Evolutionary conservation across 2,113 vertebrate species (phyloP), one percentile per base, ranked within the genome.

Genomic region (Panthera tigris): DNA sequence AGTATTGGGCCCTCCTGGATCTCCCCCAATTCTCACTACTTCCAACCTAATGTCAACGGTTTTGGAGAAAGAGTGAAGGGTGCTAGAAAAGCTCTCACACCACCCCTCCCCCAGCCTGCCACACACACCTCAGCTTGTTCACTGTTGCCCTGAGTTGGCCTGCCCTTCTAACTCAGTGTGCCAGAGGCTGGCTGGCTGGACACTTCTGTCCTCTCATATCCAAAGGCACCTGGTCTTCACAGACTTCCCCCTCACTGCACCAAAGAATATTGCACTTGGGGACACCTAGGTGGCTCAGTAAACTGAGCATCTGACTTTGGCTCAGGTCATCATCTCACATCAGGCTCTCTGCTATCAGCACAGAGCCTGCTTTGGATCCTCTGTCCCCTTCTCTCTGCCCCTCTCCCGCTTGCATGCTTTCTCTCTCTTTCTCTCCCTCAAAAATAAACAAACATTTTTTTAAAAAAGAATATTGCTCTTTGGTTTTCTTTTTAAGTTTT

Each of bases 251-350:
- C 15, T 93, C 39, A 55, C 8, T 7, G 1, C 33, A 52, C 25
- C 87, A 90, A 96, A 82, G 55, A 89, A 74, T 85, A 57, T 61
- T 45, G 73, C 39, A 74, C 27, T 45, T 78, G 63, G 57, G 57
- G 57, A 3, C 21, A 61, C 57, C 57, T 61, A 21, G 57, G 57
- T 61, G 57, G 57, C 57, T 25, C 21, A 23, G 57, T 61, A 61
- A 61, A 21, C 57, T 61, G 57, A 61, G 18, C 21, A 61, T 61
- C 8, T 61, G 57, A 23, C 57, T 61, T 61, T 61, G 2, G 57
- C 18, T 61, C 57, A 61, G 57, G 57, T 61, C 21, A 23, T 61
- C 21, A 61, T 61, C 57, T 61, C 21, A 1, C 21, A 61, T 61
- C 57, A 61, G 57, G 57, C 57, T 61, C 21, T 19, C 57, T 61